Evolutionary conservation across 2,888 invertebrate genomes (phyloP), one percentile per base, ranked within the genome.

Genomic region (Cantharis nigra): DNA sequence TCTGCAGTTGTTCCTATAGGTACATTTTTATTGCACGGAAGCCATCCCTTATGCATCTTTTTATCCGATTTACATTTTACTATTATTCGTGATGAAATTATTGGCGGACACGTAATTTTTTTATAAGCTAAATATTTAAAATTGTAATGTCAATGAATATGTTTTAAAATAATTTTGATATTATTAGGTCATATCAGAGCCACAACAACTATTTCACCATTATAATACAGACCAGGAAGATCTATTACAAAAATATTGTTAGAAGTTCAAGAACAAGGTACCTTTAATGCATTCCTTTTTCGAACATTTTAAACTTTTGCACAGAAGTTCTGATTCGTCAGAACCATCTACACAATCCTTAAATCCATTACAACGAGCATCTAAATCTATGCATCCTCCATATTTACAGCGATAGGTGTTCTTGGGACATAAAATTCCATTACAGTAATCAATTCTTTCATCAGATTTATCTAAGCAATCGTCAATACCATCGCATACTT

Each of bases 1-100:
- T 81, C 80, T 2, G 84, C 87, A 2, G 81, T 82, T 3, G 89
- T 87, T 10, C 87, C 88, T 13, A 86, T 82, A 20, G 87, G 85
- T 14, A 87, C 80, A 1, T 86, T 80, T 16, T 79, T 77, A 74
- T 87, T 80, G 78, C 89, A 89, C 9, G 86, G 76, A 33, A 88
- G 75, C 82, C 85, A 85, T 5, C 86, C 87, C 69, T 84, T 78
- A 30, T 80, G 81, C n/a, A 81, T 70, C 30, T 85, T 85, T 82
- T 83, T 82, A 16, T 81, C 81, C 5, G 84, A 82, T 79, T 85
- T 82, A 77, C 89, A 89, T 13, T 76, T 77, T 14, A 80, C 76
- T 13, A 71, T 72, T 28, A 86, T 74, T 65, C 83, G 79, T n/a
- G 79, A 72, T n/a, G 83, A 82, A 30, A 30, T 74, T 26, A 85